These are phyloP conservation scores for Calliscelio sp. DNA, from an alignment of 2,888 invertebrate genomes.

Conservation along the genomic window DNA sequence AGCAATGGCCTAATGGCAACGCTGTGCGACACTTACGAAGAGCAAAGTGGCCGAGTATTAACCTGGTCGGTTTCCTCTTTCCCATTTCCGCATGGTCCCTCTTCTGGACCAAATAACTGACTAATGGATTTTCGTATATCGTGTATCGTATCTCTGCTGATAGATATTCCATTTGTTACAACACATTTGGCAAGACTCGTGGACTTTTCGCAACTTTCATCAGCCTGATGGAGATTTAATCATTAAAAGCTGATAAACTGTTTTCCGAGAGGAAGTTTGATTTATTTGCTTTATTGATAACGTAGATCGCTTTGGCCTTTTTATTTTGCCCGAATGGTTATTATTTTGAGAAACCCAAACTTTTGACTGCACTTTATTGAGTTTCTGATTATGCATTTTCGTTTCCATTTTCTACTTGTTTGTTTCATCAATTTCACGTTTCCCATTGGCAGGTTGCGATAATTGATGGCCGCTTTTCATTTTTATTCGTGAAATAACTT, in stretches of 20 bases:
- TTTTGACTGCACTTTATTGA: background rate
- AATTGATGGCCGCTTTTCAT: constrained; percentile 14
- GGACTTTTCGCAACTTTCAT: constrained; percentile 43
- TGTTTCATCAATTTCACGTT: background rate
- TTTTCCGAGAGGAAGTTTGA: constrained; percentile 41
- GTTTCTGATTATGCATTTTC: constrained; percentile 15
- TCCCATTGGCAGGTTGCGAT: background rate
- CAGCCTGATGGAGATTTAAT: constrained; percentile 54
- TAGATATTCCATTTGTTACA: constrained; percentile 56
- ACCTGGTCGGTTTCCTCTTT: constrained; percentile 27
- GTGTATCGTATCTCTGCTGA: constrained; percentile 37
- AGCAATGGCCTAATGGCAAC: constrained; percentile 50
- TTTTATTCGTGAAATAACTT: constrained; percentile 19
- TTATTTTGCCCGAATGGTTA: background rate
- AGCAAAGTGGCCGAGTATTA: constrained; percentile 53
- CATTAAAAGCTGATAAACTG: constrained; percentile 56
- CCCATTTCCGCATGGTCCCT: constrained; percentile 18
- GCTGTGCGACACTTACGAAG: constrained; percentile 49
- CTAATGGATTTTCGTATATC: constrained; percentile 57
- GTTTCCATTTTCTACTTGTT: constrained; percentile 18
- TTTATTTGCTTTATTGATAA: constrained; percentile 35
- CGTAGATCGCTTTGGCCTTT: constrained; percentile 14
- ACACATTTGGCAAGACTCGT: constrained; percentile 38
- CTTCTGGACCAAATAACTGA: constrained; percentile 41
- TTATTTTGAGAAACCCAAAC: constrained; percentile 17